Base-by-base conservation (phyloP, 2,888 invertebrate species). In the Neocrepidodera transversa region DNA sequence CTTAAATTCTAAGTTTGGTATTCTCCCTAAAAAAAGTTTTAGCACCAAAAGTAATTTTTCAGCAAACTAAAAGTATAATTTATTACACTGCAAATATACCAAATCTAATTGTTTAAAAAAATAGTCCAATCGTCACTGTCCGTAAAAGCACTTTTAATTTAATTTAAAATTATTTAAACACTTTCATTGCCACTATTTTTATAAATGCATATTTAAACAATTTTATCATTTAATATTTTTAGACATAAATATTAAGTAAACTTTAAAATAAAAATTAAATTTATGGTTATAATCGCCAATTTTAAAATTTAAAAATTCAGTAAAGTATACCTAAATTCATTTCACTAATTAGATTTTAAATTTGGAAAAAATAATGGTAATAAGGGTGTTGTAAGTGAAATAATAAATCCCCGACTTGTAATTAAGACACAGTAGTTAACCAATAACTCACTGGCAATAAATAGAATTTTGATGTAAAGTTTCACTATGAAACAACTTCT, bases 1-100 rank as follows among this genome's bases (percentile, higher is more conserved):
- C 58, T 58, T 58, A 58, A 45, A 57, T 43, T 47, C 58, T 58
- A 58, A 58, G 43, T 58, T 57, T 43, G 57, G 57, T 57, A 57
- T 45, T 43, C 38, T 58, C 43, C 36, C 23, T 45, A 50, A 54
- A 58, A 49, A 58, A 54, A 47, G 51, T 35, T 20, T 42, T 51
- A 47, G 51, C 51, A 51, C 51, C 58, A 51, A 51, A 50, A 48
- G 43, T 42, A 18, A 10, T 18, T 42, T 42, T 42, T 18, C 40
- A 42, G 40, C 40, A 42, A 42, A 17, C 17, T 38, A 38, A 14
- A 16, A 16, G 23, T 11, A 23, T 23, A 14, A 16, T 10, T 17
- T 5, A 38, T 43, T 3, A 43, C 43, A 43, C 43, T 23, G 43
- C 26, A 43, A 43, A 18, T 43, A 43, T 20, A 13, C 23, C 20